Percentiles rank a stretch among this genome's conserved stretches.
phyloP scores from a whole-genome alignment of 2,113 vertebrate species.

The Thalassarche chlororhynchos region DNA sequence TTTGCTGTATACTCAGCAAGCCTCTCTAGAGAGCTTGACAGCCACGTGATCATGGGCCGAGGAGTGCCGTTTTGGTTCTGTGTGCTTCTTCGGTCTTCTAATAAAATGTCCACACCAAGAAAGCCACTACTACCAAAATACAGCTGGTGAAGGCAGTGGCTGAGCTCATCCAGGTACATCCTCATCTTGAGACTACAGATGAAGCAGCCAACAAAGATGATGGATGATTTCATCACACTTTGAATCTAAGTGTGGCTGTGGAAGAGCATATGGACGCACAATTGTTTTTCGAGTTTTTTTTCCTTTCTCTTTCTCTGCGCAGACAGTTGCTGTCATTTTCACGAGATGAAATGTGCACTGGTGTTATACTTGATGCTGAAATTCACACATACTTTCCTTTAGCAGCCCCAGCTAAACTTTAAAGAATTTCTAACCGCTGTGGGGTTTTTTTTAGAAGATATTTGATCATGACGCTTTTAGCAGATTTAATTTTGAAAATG shows the following conservation, averaged over 20 bases:
- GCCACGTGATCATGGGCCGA: accelerated
- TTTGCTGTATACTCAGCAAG: neutral
- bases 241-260: neutral
- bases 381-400: slow-evolving; percentile 8
- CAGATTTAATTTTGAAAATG: slow-evolving; percentile 27
- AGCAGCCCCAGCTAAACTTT: slow-evolving; percentile 14
- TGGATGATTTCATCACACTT: neutral
- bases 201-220: neutral
- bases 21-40: neutral
- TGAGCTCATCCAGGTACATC: neutral
- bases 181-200: neutral
- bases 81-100: accelerated
- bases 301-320: neutral
- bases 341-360: neutral
- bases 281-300: neutral
- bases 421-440: neutral
- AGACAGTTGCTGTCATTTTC: slow-evolving; percentile 25
- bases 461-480: neutral
- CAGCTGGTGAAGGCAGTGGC: neutral
- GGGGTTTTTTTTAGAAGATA: neutral
- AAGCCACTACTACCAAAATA: neutral
- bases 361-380: neutral
- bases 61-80: neutral
- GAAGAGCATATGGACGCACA: neutral
- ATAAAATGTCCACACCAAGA: neutral